Percentiles rank a stretch among this genome's conserved stretches.
phyloP scores from a whole-genome alignment of 2,113 vertebrate species.

The Cheilinus undulatus region DNA sequence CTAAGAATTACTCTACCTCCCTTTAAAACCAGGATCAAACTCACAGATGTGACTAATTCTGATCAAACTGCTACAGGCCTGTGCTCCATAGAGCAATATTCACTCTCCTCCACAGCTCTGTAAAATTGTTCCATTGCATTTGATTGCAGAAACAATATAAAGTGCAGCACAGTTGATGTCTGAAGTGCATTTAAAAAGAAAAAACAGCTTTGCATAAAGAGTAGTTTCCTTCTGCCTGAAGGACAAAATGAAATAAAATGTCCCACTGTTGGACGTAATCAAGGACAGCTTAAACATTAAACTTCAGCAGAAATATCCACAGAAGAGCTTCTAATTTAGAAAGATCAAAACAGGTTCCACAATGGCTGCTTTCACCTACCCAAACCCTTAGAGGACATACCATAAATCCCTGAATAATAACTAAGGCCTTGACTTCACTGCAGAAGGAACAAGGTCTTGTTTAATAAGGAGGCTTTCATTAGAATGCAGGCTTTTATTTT shows the following conservation, averaged over 20 bases:
- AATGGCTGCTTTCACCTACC: not conserved
- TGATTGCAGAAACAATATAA: not conserved
- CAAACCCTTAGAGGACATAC: too few relatives aligned
- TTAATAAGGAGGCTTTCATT: too few relatives aligned
- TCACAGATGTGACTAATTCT: not conserved
- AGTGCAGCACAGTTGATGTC: not conserved
- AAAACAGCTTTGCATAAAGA: not conserved
- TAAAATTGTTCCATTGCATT: slow-evolving; percentile 3
- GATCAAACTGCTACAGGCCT: not conserved
- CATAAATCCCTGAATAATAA: too few relatives aligned
- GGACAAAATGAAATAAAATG: slow-evolving; percentile 1
- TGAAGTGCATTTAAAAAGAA: not conserved
- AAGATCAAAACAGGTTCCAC: not conserved
- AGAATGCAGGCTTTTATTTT: too few relatives aligned
- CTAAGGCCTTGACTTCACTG: too few relatives aligned
- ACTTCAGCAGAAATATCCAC: not conserved
- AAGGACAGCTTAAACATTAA: slow-evolving; percentile 2
- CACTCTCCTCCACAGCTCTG: not conserved
- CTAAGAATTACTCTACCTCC: not conserved
- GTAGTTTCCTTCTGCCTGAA: not conserved
- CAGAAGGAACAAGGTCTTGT: too few relatives aligned
- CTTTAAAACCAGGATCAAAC: not conserved
- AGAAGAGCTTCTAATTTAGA: not conserved
- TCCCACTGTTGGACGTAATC: not conserved
- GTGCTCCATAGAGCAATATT: not conserved